phyloP scores from a whole-genome alignment of 1,140 invertebrate genomes.

The Oryzaephilus surinamensis region DNA sequence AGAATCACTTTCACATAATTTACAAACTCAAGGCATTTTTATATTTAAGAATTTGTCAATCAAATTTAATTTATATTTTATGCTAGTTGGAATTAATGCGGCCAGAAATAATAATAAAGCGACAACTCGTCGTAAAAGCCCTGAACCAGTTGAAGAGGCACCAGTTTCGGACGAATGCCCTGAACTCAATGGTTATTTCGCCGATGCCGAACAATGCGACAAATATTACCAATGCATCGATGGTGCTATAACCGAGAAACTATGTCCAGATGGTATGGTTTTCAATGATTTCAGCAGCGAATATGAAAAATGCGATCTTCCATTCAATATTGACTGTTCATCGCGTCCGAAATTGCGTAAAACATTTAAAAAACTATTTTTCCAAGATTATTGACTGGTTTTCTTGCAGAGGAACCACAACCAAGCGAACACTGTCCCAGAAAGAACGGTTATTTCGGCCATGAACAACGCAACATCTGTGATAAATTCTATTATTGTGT shows the following conservation, averaged over 20 bases:
- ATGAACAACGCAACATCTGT: constrained; percentile 67
- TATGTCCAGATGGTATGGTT: constrained; percentile 84
- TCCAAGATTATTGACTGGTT: not conserved
- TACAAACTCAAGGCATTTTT: no score
- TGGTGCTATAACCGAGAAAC: constrained; percentile 58
- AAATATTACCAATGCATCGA: constrained; percentile 79
- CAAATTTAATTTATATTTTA: no score
- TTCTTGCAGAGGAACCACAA: constrained; percentile 57
- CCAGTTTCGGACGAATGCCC: constrained; percentile 67
- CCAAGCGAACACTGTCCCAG: constrained; percentile 65
- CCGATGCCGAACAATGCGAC: constrained; percentile 79
- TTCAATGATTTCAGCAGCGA: constrained; percentile 76
- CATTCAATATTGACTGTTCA: constrained; percentile 74
- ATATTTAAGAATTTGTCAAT: no score
- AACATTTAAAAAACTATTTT: constrained; percentile 32
- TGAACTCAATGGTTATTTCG: constrained; percentile 73
- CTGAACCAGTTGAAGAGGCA: constrained; percentile 13
- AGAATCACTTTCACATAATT: no score
- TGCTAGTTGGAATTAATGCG: no score
- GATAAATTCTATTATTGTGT: constrained; percentile 88
- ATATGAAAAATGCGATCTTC: constrained; percentile 79
- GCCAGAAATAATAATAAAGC: no score
- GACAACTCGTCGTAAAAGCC: constrained; percentile 3
- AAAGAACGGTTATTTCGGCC: constrained; percentile 79
- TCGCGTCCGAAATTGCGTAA: constrained; percentile 68